phyloP scores from a whole-genome alignment of 1,140 invertebrate species.

The Planococcus citri region DNA sequence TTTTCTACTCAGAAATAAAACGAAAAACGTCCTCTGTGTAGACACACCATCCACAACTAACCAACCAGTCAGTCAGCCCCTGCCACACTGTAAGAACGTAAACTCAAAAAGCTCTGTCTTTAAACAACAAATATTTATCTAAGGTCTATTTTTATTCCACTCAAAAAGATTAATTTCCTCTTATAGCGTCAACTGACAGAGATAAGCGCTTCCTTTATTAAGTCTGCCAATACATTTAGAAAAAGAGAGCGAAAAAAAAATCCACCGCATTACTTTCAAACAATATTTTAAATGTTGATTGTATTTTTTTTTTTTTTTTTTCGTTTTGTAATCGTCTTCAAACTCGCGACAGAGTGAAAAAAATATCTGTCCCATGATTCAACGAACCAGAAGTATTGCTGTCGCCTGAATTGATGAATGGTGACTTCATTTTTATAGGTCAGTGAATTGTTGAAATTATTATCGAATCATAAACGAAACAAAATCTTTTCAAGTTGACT shows the following conservation, averaged over 20 bases:
- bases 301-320: background rate
- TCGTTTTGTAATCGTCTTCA: background rate
- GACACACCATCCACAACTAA: too few relatives aligned
- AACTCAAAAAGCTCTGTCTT: constrained; percentile 9
- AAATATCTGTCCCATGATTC: background rate
- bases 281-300: background rate
- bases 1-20: constrained; percentile 1
- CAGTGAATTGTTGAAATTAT: too few relatives aligned
- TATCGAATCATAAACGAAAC: too few relatives aligned
- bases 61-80: too few relatives aligned
- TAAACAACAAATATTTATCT: constrained; percentile 11
- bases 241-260: background rate
- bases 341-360: background rate
- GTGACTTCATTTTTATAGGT: too few relatives aligned
- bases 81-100: background rate
- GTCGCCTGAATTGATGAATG: too few relatives aligned
- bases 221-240: background rate
- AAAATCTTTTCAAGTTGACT: too few relatives aligned
- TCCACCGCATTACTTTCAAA: background rate
- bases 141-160: constrained; percentile 10
- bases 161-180: constrained; percentile 19
- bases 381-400: too few relatives aligned
- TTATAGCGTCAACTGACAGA: constrained; percentile 15
- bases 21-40: background rate
- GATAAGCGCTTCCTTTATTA: constrained; percentile 13